A percentile compares a stretch with the other conserved stretches of the same genome.
These are phyloP conservation scores for Pyrgus malvae DNA, from an alignment of 2,888 invertebrate genomes.

Conservation along the genomic window DNA sequence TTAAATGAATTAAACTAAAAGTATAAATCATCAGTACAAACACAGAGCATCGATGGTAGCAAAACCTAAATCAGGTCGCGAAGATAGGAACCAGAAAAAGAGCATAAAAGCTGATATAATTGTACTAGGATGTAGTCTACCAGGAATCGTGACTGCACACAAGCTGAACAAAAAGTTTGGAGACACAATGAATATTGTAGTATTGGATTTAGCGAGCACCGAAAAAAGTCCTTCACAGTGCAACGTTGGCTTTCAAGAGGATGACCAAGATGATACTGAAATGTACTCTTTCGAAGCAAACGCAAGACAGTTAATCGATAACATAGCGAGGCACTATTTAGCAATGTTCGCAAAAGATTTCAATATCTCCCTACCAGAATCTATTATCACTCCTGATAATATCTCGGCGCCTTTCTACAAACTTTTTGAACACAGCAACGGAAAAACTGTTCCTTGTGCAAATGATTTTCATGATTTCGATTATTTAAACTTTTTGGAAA, in stretches of 20 bases:
- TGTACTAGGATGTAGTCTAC: constrained; percentile 67
- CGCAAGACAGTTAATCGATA: constrained; percentile 43
- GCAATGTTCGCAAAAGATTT: constrained; percentile 57
- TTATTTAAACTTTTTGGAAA: constrained; percentile 58
- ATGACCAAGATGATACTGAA: constrained; percentile 27
- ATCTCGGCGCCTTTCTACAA: constrained; percentile 47
- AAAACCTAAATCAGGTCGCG: background rate
- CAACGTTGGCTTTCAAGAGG: constrained; percentile 56
- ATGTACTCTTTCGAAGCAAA: constrained; percentile 33
- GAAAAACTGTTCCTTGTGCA: constrained; percentile 49
- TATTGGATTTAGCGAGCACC: constrained; percentile 53
- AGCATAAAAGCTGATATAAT: constrained; percentile 66
- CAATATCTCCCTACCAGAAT: constrained; percentile 55
- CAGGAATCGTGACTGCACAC: constrained; percentile 71
- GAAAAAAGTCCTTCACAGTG: constrained; percentile 41
- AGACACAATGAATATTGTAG: constrained; percentile 63
- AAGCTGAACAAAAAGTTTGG: constrained; percentile 69
- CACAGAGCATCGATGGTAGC: constrained; percentile 2
- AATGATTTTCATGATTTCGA: constrained; percentile 61
- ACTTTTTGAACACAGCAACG: constrained; percentile 61
- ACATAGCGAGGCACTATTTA: constrained; percentile 53
- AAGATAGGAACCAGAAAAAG: constrained; percentile 2
- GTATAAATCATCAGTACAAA: background rate
- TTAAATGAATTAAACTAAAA: background rate
- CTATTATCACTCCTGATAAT: constrained; percentile 49